Evolutionary conservation across 2,113 vertebrate genomes (phyloP).

Genomic region (Anthoscopus minutus): DNA sequence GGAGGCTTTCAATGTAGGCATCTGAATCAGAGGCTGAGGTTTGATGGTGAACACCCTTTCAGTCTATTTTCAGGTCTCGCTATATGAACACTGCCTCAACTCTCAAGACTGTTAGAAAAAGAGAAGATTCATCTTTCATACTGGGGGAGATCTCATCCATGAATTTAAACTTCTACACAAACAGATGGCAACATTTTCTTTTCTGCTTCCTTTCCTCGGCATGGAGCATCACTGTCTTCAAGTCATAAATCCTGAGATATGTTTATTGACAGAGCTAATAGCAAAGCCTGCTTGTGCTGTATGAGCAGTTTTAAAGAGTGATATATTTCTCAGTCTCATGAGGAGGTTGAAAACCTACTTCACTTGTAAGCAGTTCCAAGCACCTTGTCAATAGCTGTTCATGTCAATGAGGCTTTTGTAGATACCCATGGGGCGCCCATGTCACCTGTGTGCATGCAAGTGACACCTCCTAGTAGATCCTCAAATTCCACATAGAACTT

Average conservation of each 20-base stretch:
- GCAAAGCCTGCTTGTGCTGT: neutral
- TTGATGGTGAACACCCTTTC: neutral
- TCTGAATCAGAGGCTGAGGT: neutral
- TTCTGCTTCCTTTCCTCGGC: neutral
- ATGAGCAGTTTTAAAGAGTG: neutral
- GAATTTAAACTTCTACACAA: neutral
- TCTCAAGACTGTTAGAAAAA: neutral
- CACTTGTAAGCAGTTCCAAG: neutral
- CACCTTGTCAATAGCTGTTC: neutral
- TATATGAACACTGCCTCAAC: neutral
- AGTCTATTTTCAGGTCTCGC: neutral
- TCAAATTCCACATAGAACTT: neutral
- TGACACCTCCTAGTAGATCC: neutral
- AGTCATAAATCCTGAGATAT: neutral
- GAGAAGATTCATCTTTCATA: neutral
- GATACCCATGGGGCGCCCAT: neutral
- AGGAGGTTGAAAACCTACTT: neutral
- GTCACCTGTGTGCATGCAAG: neutral
- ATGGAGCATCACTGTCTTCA: neutral
- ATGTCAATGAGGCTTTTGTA: neutral
- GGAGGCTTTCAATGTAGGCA: neutral
- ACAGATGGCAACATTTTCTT: conserved; percentile 29
- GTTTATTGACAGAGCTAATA: conserved; percentile 16
- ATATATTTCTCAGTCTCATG: neutral
- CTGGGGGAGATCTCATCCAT: neutral